Evolutionary conservation across 1,140 invertebrate species (phyloP).

Genomic region (Chironomus striatipennis): DNA sequence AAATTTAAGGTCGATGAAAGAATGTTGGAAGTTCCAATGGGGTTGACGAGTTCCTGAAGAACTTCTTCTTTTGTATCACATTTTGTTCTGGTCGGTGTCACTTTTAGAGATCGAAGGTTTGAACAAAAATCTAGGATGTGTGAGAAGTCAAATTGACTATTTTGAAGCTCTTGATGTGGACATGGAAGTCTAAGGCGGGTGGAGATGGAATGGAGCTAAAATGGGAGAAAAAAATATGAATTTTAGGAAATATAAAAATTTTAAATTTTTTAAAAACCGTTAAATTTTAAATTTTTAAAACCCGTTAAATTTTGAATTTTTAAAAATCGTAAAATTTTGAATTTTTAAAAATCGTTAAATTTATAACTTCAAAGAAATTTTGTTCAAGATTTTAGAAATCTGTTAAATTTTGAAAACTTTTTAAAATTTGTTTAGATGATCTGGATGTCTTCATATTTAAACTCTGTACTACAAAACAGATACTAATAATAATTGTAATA

Average conservation of each 20-base stretch:
- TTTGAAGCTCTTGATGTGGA: conserved; percentile 58
- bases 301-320: not conserved
- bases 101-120: conserved; percentile 51
- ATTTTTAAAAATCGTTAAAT: conserved; percentile 20
- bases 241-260: no score
- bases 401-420: not conserved
- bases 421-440: no score
- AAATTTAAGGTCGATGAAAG: conserved; percentile 67
- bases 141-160: conserved; percentile 69
- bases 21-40: conserved; percentile 69
- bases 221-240: conserved; percentile 31
- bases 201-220: conserved; percentile 78
- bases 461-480: no score
- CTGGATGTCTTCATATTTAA: no score
- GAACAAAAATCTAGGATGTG: conserved; percentile 84
- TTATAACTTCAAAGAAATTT: no score
- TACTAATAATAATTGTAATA: no score
- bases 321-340: not conserved
- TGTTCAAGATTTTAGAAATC: not conserved
- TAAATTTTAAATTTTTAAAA: conserved; percentile 21
- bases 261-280: not conserved
- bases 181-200: conserved; percentile 78
- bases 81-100: conserved; percentile 55
- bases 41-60: conserved; percentile 28
- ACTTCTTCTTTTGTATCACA: conserved; percentile 42